Percentiles rank a stretch among this genome's conserved stretches.
phyloP scores from a whole-genome alignment of 2,797 vertebrate genomes.

The Bradypus variegatus region DNA sequence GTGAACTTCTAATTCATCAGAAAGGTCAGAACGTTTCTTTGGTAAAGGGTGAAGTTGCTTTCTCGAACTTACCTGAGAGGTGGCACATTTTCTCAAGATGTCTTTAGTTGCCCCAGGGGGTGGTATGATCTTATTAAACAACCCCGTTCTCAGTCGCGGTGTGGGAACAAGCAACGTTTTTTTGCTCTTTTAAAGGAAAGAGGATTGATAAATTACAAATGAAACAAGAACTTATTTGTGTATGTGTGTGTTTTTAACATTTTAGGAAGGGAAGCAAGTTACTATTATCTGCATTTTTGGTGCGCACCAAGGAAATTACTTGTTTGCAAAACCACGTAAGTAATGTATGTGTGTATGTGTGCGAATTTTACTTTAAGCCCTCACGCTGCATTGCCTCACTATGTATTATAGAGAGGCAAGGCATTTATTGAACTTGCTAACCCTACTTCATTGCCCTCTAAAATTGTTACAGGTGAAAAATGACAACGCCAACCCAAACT shows the following conservation, averaged over 20 bases:
- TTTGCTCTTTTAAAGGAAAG: slow-evolving; percentile 75
- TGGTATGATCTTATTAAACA: slow-evolving; percentile 90
- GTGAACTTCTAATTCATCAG: neutral
- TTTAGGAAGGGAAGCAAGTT: neutral
- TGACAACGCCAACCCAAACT: neutral
- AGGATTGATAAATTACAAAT: neutral
- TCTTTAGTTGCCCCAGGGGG: slow-evolving; percentile 84
- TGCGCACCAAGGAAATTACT: neutral
- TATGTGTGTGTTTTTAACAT: neutral
- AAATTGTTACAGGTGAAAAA: neutral
- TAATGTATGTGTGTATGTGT: no score
- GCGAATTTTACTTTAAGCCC: no score
- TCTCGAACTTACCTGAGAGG: slow-evolving; percentile 78
- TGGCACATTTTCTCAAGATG: slow-evolving; percentile 82
- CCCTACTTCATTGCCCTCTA: neutral
- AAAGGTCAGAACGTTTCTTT: neutral
- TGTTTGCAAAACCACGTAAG: neutral
- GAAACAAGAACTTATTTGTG: neutral
- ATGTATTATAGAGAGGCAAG: neutral
- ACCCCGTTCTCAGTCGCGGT: slow-evolving; percentile 85
- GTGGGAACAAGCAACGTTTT: slow-evolving; percentile 93
- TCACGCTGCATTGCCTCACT: neutral
- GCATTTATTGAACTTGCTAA: neutral
- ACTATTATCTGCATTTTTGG: neutral
- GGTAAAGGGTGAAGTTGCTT: accelerated